Percentiles rank a stretch among this genome's conserved stretches.
phyloP scores from a whole-genome alignment of 2,113 vertebrate species.

The Athene cunicularia region DNA sequence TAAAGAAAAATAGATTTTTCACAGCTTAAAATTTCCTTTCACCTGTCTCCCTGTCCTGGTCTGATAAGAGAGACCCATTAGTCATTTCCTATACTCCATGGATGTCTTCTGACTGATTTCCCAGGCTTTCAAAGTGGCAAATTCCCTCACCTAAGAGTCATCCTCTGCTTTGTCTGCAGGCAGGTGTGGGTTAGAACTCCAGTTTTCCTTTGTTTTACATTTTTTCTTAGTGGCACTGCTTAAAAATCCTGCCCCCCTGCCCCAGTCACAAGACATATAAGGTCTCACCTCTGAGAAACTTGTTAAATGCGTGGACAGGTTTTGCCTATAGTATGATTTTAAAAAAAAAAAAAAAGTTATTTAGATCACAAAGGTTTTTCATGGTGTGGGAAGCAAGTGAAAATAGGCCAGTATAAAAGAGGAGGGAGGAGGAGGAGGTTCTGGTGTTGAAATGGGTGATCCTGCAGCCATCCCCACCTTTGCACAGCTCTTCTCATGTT shows the following conservation, averaged over 20 bases:
- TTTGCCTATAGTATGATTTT: accelerated
- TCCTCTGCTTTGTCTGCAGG: not conserved
- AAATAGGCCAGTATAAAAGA: not conserved
- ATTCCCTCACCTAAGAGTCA: not conserved
- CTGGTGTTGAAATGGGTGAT: not conserved
- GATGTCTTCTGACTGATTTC: not conserved
- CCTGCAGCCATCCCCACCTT: not conserved
- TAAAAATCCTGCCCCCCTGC: not conserved
- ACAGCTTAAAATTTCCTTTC: not conserved
- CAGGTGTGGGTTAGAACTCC: not conserved
- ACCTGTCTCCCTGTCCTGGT: not conserved
- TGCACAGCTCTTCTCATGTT: not conserved
- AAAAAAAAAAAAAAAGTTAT: not conserved
- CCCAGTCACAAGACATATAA: not conserved
- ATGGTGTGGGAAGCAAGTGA: not conserved
- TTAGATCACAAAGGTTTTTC: not conserved
- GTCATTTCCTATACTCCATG: not conserved
- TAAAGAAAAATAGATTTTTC: not conserved
- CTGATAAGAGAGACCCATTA: not conserved
- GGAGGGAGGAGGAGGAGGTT: not conserved
- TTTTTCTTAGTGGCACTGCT: not conserved
- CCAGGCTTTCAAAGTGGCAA: not conserved
- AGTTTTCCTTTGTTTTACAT: not conserved
- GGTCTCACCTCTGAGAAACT: not conserved
- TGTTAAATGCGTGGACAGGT: not conserved